phyloP scores from a whole-genome alignment of 1,140 invertebrate genomes.

The Colletes latitarsis region DNA sequence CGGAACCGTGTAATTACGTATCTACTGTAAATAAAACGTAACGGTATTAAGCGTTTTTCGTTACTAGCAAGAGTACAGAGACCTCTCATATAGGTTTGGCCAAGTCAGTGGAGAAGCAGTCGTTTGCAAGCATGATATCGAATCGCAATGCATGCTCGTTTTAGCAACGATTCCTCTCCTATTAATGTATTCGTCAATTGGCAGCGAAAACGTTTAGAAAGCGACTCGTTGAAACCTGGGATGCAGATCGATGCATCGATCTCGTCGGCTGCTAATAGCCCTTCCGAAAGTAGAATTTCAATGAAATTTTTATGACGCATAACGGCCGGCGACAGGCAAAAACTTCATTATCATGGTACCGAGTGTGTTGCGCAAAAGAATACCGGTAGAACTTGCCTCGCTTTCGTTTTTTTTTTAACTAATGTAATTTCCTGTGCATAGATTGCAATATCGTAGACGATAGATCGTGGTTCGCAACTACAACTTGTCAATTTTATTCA shows the following conservation, averaged over 20 bases:
- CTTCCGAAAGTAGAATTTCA: slow-evolving; percentile 55
- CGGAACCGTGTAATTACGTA: too few relatives aligned
- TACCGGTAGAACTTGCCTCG: slow-evolving; percentile 10
- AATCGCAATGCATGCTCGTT: slow-evolving; percentile 55
- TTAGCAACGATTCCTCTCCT: slow-evolving; percentile 52
- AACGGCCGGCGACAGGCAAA: slow-evolving; percentile 32
- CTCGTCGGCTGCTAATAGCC: slow-evolving; percentile 50
- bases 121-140: slow-evolving; percentile 29
- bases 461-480: too few relatives aligned
- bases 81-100: too few relatives aligned
- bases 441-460: too few relatives aligned
- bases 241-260: slow-evolving; percentile 62
- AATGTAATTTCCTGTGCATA: too few relatives aligned
- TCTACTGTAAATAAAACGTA: too few relatives aligned
- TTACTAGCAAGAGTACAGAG: too few relatives aligned
- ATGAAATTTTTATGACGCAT: slow-evolving; percentile 54
- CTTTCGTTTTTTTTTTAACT: background rate
- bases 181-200: slow-evolving; percentile 62
- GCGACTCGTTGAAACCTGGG: slow-evolving; percentile 48
- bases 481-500: background rate
- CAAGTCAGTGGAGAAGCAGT: too few relatives aligned
- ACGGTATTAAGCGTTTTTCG: too few relatives aligned
- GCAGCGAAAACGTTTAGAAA: slow-evolving; percentile 54
- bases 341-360: slow-evolving; percentile 33
- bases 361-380: slow-evolving; percentile 12